phyloP scores from a whole-genome alignment of 2,113 vertebrate genomes.

The Bettongia penicillata region DNA sequence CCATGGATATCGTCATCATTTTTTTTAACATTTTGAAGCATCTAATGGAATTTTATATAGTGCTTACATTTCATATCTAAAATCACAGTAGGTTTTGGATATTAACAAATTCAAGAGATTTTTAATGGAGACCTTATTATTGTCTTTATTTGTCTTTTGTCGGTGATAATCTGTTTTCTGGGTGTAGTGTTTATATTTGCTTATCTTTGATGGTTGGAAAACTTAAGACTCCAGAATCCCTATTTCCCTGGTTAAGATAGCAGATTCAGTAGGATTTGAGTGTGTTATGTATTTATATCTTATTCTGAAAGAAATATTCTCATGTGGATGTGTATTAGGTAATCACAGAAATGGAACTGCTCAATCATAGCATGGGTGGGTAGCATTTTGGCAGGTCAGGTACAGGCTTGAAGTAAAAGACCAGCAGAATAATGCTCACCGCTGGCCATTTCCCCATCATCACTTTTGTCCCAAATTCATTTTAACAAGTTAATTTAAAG shows the following conservation, averaged over 20 bases:
- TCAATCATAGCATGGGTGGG: slow-evolving; percentile 58
- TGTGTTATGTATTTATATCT: slow-evolving; percentile 67
- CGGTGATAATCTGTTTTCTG: slow-evolving; percentile 30
- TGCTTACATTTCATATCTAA: not conserved
- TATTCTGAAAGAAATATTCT: slow-evolving; percentile 57
- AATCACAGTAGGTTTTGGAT: not conserved
- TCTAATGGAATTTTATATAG: not conserved
- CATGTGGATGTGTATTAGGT: slow-evolving; percentile 48
- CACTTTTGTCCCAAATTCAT: slow-evolving; percentile 45
- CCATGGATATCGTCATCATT: not conserved
- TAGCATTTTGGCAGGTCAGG: slow-evolving; percentile 58
- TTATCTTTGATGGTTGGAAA: slow-evolving; percentile 60
- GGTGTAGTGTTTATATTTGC: slow-evolving; percentile 32
- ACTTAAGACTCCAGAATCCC: slow-evolving; percentile 66
- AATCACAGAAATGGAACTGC: slow-evolving; percentile 49
- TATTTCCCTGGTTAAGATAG: slow-evolving; percentile 38
- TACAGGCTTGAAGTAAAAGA: slow-evolving; percentile 63
- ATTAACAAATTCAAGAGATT: not conserved
- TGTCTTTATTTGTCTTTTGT: slow-evolving; percentile 30
- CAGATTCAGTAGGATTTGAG: slow-evolving; percentile 23
- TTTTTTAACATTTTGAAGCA: not conserved
- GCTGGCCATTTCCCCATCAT: slow-evolving; percentile 33
- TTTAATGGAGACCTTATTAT: slow-evolving; percentile 10
- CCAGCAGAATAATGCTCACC: slow-evolving; percentile 36
- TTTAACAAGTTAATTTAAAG: not conserved